phyloP scores from a whole-genome alignment of 2,113 vertebrate species.

The Tyto alba region DNA sequence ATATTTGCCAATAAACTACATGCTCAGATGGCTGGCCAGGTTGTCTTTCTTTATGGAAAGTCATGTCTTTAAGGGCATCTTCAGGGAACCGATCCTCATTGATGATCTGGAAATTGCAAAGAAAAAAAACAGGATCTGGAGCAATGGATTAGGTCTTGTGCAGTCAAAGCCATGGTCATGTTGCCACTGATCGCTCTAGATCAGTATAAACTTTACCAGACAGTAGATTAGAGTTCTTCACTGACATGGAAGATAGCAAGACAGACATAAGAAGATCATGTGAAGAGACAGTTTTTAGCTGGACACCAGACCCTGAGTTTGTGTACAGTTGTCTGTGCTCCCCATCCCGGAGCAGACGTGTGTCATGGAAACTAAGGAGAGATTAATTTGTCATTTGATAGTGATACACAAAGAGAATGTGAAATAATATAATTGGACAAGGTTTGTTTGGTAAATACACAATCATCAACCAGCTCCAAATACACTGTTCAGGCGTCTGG shows the following conservation, averaged over 20 bases:
- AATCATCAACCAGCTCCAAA: background rate
- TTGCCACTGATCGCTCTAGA: background rate
- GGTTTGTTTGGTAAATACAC: background rate
- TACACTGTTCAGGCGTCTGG: background rate
- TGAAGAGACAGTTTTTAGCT: background rate
- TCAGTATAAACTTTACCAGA: background rate
- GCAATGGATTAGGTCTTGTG: background rate
- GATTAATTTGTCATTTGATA: background rate
- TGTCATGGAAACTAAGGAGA: background rate
- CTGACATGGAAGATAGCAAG: background rate
- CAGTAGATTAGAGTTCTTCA: background rate
- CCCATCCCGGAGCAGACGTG: background rate
- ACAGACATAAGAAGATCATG: rapidly evolving
- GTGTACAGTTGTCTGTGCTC: background rate
- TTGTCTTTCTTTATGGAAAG: background rate
- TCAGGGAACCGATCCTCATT: background rate
- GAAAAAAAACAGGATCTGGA: background rate
- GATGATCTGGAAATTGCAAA: background rate
- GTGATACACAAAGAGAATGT: background rate
- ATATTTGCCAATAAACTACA: background rate
- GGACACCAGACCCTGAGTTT: background rate
- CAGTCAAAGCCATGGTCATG: background rate
- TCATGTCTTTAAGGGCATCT: background rate
- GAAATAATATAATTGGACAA: background rate
- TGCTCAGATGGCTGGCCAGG: background rate